Conservation (phyloP, 2,113 vertebrate genomes). For the Ochotona princeps region DNA sequence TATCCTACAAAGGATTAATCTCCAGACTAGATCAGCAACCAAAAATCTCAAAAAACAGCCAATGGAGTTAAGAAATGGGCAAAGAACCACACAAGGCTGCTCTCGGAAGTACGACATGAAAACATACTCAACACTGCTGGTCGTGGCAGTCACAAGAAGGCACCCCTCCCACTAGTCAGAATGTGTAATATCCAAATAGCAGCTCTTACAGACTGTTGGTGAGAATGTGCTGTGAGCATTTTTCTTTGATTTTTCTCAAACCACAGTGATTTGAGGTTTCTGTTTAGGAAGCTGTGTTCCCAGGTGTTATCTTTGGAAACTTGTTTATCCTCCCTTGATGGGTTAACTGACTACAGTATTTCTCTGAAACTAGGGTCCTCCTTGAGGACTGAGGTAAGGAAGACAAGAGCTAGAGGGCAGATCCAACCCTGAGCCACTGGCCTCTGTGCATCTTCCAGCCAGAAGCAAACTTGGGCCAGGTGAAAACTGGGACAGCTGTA, state of each 20-base stretch:
- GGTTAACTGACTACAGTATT: conserved; percentile 65
- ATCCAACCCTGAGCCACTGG: conserved; percentile 75
- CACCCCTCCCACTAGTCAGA: no score
- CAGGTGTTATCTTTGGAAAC: background rate
- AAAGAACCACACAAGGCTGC: no score
- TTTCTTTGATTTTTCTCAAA: background rate
- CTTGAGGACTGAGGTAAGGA: conserved; percentile 52
- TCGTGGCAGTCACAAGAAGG: no score
- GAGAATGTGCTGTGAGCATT: background rate
- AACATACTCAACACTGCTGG: no score
- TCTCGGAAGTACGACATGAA: no score
- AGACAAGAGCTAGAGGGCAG: conserved; percentile 79
- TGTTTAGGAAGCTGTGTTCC: background rate
- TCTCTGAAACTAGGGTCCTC: conserved; percentile 58
- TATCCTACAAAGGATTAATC: no score
- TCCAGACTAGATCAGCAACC: no score
- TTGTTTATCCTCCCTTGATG: conserved; percentile 34
- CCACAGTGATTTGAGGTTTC: background rate
- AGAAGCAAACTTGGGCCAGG: conserved; percentile 63
- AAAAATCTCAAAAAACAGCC: no score
- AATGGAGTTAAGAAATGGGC: no score
- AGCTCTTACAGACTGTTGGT: no score
- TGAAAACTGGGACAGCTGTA: conserved; percentile 43
- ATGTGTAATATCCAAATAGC: no score
- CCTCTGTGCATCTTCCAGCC: conserved; percentile 66